Evolutionary conservation across 2,113 vertebrate species (phyloP).

Genomic region (Cebidichthys violaceus): DNA sequence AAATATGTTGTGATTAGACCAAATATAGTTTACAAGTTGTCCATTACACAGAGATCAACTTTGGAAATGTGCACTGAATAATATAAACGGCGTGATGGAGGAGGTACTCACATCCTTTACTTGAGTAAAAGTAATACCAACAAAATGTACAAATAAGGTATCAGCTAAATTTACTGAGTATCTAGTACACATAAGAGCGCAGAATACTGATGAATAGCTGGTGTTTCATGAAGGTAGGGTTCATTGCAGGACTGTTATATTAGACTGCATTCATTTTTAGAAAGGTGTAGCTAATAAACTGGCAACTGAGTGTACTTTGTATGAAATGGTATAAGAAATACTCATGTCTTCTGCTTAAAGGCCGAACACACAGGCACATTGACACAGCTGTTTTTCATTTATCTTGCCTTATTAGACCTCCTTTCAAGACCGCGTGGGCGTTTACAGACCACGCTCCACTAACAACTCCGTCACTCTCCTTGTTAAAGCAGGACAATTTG

Average conservation of each 20-base stretch:
- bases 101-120: neutral
- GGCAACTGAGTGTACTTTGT: neutral
- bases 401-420: neutral
- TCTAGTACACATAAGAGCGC: neutral
- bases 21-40: neutral
- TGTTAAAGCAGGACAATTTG: neutral
- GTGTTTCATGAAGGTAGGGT: neutral
- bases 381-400: neutral
- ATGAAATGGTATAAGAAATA: neutral
- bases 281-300: neutral
- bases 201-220: no score
- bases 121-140: neutral
- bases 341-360: neutral
- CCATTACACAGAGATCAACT: neutral
- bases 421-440: neutral
- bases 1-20: neutral
- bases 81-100: neutral
- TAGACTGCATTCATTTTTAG: neutral
- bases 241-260: neutral
- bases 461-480: neutral
- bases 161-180: neutral
- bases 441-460: neutral
- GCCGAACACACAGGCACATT: neutral
- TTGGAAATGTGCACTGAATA: neutral
- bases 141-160: neutral